A percentile compares a stretch with the other conserved stretches of the same genome.
phyloP scores from a whole-genome alignment of 2,888 invertebrate species.

The Callyntrura guangdongensis region DNA sequence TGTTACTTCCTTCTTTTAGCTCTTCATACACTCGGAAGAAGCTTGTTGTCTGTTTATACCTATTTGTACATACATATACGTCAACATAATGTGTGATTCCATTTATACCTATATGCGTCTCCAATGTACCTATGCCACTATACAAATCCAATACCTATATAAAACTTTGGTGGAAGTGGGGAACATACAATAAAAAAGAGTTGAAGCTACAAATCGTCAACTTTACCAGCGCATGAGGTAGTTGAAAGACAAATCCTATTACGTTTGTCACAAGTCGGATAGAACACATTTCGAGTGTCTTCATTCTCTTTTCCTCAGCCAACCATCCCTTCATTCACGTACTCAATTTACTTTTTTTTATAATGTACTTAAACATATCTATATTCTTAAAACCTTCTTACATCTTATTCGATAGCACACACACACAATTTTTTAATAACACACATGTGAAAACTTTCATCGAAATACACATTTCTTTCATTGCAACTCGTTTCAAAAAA shows the following conservation, averaged over 20 bases:
- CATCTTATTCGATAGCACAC: background rate
- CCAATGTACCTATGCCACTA: background rate
- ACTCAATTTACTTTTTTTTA: conserved; percentile 76
- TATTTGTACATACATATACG: conserved; percentile 5
- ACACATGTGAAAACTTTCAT: conserved; percentile 47
- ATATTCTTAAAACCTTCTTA: conserved; percentile 37
- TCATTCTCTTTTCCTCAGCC: conserved; percentile 59
- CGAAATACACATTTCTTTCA: conserved; percentile 53
- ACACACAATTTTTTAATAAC: conserved; percentile 15
- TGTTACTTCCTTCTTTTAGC: conserved; percentile 38
- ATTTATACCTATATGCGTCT: background rate
- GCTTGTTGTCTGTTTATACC: conserved; percentile 13
- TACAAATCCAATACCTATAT: conserved; percentile 1
- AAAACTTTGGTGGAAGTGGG: background rate
- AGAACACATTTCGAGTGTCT: conserved; percentile 77
- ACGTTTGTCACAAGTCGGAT: conserved; percentile 81
- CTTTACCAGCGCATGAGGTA: conserved; percentile 73
- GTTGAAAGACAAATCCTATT: conserved; percentile 82
- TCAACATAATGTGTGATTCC: background rate
- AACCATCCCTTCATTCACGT: conserved; percentile 71
- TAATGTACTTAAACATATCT: conserved; percentile 76
- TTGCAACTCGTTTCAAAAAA: conserved; percentile 48
- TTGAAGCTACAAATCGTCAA: conserved; percentile 78
- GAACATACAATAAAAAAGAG: conserved; percentile 70
- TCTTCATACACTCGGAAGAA: conserved; percentile 29